These are phyloP conservation scores for Montipora cactus DNA, from an alignment of 64 coral and sea anemone species.

Conservation along the genomic window DNA sequence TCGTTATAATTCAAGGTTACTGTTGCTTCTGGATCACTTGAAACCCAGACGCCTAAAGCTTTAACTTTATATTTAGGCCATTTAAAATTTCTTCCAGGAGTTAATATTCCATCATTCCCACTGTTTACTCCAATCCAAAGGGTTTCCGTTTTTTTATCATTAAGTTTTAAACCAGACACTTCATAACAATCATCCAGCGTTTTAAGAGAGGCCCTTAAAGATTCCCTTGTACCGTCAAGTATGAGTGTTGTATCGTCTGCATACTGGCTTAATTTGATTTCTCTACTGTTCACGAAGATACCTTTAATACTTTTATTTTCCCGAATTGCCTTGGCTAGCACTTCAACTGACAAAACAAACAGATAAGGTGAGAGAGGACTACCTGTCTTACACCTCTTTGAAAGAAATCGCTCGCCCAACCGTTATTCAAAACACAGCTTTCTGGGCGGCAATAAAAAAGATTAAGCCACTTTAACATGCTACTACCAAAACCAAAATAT, in stretches of 20 bases:
- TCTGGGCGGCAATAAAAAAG: slow-evolving; percentile 12
- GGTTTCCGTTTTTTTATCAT: not conserved
- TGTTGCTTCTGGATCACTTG: too few relatives aligned
- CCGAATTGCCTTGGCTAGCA: slow-evolving; percentile 5
- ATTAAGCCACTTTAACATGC: not conserved
- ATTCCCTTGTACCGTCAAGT: slow-evolving; percentile 14
- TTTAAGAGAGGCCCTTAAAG: not conserved
- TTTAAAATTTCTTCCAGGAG: slow-evolving; percentile 4
- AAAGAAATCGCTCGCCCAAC: slow-evolving; percentile 14
- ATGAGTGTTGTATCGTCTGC: slow-evolving; percentile 27
- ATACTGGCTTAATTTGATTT: slow-evolving; percentile 33
- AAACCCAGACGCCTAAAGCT: too few relatives aligned
- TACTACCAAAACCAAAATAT: not conserved
- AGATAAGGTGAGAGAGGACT: not conserved
- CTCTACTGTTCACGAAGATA: not conserved
- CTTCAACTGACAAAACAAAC: not conserved
- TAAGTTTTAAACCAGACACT: slow-evolving; percentile 34
- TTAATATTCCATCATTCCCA: slow-evolving; percentile 8
- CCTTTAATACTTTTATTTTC: slow-evolving; percentile 35
- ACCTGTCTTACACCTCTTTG: not conserved
- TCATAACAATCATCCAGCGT: not conserved
- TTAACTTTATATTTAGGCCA: too few relatives aligned
- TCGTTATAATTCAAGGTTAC: too few relatives aligned
- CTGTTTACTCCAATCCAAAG: slow-evolving; percentile 24
- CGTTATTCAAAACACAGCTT: slow-evolving; percentile 10